A percentile compares a stretch with the other conserved stretches of the same genome.
Evolutionary conservation across 2,797 vertebrate species (phyloP).

Genomic region (Danio tinwini): DNA sequence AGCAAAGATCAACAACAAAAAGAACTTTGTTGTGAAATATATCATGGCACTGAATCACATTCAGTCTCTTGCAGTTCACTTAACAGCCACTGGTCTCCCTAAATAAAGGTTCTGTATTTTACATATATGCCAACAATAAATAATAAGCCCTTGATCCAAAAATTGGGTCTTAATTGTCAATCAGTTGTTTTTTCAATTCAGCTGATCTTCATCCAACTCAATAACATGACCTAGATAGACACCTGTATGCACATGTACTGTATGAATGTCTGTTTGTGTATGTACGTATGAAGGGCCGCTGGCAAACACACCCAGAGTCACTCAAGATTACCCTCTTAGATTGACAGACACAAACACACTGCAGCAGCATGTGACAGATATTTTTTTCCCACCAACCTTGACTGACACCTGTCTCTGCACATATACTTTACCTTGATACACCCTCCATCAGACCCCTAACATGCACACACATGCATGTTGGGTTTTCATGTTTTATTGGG

Average conservation of each 20-base stretch:
- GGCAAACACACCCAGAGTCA: constrained; percentile 33
- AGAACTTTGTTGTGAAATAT: too few relatives aligned
- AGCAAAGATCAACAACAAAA: too few relatives aligned
- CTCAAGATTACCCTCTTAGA: neutral
- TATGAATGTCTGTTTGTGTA: too few relatives aligned
- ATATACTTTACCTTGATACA: neutral
- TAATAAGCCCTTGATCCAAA: too few relatives aligned
- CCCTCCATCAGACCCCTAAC: constrained; percentile 21
- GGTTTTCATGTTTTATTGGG: too few relatives aligned
- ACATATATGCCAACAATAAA: too few relatives aligned
- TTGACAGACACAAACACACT: neutral
- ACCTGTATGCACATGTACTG: neutral
- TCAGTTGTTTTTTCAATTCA: neutral
- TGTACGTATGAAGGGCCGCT: neutral
- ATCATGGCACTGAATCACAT: too few relatives aligned
- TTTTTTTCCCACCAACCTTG: constrained; percentile 16
- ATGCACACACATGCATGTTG: neutral
- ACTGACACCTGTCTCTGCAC: constrained; percentile 49
- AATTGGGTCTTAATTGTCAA: too few relatives aligned
- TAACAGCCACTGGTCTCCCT: too few relatives aligned
- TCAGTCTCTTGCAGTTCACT: too few relatives aligned
- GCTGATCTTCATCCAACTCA: neutral
- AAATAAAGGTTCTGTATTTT: too few relatives aligned
- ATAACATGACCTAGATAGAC: neutral
- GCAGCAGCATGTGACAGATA: neutral